Evolutionary conservation across 1,140 invertebrate species (phyloP), one percentile per base, ranked within the genome.

Genomic region (Octopus sinensis): DNA sequence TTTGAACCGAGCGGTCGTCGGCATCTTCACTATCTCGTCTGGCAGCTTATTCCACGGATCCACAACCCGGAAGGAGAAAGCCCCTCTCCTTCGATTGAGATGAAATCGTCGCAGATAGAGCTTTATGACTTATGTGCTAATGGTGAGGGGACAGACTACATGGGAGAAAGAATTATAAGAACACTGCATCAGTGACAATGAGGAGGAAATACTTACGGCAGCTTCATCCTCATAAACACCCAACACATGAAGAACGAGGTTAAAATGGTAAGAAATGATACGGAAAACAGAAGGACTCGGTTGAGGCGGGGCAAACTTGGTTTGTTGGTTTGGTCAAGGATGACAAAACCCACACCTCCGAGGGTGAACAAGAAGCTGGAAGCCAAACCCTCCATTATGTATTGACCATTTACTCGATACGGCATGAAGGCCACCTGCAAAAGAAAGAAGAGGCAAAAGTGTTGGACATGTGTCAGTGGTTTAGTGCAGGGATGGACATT

Each of bases 171-270:
- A 43, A 43, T 43, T 43, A 43, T 0, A 43, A 43, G 30, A 1
- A 43, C 30, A 43, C 3, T 0, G 30, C 0, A 43, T 43, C 30
- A 43, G 30, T 43, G 30, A 43, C 30, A 43, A 43, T 43, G 3
- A 43, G 30, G 30, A 43, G 3, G 30, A 43, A 43, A 43, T 76
- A 89, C 90, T 90, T 88, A 91, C 88, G 98, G 98, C 83, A 99
- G 90, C 92, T 99, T 99, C 95, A 99, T 99, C 87, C 96, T 93
- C 97, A 99, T 99, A 88, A 99, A 99, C 79, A 99, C 95, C 94
- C 97, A 97, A 83, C 97, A 98, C 78, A 96, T 97, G 84, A 97
- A 95, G 90, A 98, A 99, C 23, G 97, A 98, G 1, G 99, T 94
- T 56, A 98, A 90, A 83, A 99, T 95, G 85, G 96, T 96, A 53